Percentiles rank a stretch among this genome's conserved stretches.
These are phyloP conservation scores for Masnerella sp. DNA, from an alignment of 2,888 invertebrate species.

Conservation along the genomic window DNA sequence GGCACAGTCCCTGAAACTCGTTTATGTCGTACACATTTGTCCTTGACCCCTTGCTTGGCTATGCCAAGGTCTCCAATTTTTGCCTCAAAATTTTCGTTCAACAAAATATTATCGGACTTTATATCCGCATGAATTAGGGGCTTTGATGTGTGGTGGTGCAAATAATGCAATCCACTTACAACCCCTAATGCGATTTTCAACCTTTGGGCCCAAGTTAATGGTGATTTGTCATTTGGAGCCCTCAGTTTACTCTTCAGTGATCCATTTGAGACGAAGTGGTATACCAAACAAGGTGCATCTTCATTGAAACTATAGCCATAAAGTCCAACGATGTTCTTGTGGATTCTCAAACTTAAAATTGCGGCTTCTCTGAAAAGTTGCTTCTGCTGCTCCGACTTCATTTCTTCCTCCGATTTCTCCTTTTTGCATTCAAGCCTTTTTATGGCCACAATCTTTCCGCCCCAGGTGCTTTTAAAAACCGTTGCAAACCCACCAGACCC, in stretches of 20 bases:
- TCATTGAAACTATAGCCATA: not conserved
- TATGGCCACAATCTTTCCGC: no score
- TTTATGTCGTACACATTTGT: no score
- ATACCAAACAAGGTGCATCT: not conserved
- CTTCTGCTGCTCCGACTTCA: no score
- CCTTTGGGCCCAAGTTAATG: not conserved
- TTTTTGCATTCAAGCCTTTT: no score
- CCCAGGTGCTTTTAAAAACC: no score
- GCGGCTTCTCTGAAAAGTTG: no score
- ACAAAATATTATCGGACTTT: conserved; percentile 95
- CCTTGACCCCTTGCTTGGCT: conserved; percentile 84
- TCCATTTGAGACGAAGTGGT: not conserved
- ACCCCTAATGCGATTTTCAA: not conserved
- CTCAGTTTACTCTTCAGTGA: not conserved
- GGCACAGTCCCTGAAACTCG: conserved; percentile 4
- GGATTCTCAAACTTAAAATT: no score
- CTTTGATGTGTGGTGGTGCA: conserved; percentile 88
- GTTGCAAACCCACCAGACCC: no score
- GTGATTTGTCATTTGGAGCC: no score
- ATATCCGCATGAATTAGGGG: conserved; percentile 97
- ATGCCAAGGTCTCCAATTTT: conserved; percentile 98
- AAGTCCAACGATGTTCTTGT: not conserved
- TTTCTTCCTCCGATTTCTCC: no score
- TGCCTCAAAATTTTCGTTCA: conserved; percentile 91
- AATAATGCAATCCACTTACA: conserved; percentile 77